Base-by-base conservation (phyloP, 1,140 invertebrate genomes). In the Matsumurasca onukii region DNA sequence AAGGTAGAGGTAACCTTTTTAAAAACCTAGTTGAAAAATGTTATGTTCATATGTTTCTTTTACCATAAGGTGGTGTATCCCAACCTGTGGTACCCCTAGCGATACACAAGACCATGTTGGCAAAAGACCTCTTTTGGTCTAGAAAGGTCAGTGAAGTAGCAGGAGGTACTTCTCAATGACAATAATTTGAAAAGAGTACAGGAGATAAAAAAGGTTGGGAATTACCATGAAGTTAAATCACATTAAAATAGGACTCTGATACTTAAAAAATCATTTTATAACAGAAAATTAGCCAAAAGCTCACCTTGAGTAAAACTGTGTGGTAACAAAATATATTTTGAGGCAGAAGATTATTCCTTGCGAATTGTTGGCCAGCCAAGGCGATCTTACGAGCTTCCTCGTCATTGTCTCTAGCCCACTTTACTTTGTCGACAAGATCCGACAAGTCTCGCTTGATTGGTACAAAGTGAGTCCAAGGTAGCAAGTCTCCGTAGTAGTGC, bases 271-370 rank as follows among this genome's bases (percentile, higher is more conserved):
- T 13, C 59, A 62, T 66, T 29, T 13, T 29, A 48, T 66, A 48
- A n/a, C n/a, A n/a, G n/a, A n/a, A n/a, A n/a, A n/a, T n/a, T n/a
- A n/a, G n/a, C n/a, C n/a, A n/a, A n/a, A n/a, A 75, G 77, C 78
- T 80, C 78, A 91, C 90, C 74, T 89, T 80, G 73, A 98, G 89
- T 55, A 97, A 81, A 68, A 86, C 78, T 31, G 87, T 86, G 82
- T 98, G 89, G 79, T 98, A 98, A 77, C 96, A 98, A 77, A 94
- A 89, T 48, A 98, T 86, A 79, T 98, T 82, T 69, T 89, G 85
- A 9, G 96, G 93, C 76, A 95, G 79, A 62, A 98, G 83, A 82
- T 95, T 84, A 55, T 92, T 82, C 74, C 88, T 85, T 15, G 88
- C 88, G 86, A 90, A 97, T 71, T 87, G 77, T 72, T 86, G 85